Base-by-base conservation (phyloP, 2,888 invertebrate genomes). In the Onthophagus sagittarius region DNA sequence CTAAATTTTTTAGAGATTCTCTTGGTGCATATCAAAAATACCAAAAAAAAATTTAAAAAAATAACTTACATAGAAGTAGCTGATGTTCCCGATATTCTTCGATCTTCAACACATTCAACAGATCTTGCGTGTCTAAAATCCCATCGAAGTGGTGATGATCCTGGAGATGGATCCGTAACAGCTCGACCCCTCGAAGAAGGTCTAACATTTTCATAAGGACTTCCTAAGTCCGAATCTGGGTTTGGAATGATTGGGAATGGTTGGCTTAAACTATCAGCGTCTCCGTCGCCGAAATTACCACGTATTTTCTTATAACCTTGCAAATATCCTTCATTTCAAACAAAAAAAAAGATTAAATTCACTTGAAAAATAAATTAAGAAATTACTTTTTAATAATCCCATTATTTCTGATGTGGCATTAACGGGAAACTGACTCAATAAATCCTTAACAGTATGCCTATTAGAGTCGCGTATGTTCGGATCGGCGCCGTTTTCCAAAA, bases 331-430 rank as follows among this genome's bases (percentile, higher is more conserved):
- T 3, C n/a, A 67, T 14, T 7, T 23, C 31, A 15, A 65, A 31
- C 13, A 31, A 67, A 15, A 23, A 71, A 15, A 64, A 71, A 63
- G 23, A 31, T 39, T 15, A 63, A 11, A 71, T 31, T 31, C n/a
- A 73, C 62, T 31, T 71, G 9, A 15, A 14, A 70, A 14, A 65
- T 53, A 70, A 63, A 69, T 23, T 15, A 15, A 9, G 0, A 31
- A 88, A 90, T 86, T 87, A 95, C 95, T 91, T 88, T 92, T 91
- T 80, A 97, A 94, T 78, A 96, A 91, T 79, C 92, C 91, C 77
- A 93, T 92, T 77, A 97, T 95, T 83, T 94, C 94, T 80, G 93
- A 93, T 5, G 95, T 94, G 1, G 94, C 94, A 80, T 95, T 93
- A 33, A 94, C 92, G n/a, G 96, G 94, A 84, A 96, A 94, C 80